phyloP scores from a whole-genome alignment of 2,888 invertebrate species.

The Torymus aiolomorphi region DNA sequence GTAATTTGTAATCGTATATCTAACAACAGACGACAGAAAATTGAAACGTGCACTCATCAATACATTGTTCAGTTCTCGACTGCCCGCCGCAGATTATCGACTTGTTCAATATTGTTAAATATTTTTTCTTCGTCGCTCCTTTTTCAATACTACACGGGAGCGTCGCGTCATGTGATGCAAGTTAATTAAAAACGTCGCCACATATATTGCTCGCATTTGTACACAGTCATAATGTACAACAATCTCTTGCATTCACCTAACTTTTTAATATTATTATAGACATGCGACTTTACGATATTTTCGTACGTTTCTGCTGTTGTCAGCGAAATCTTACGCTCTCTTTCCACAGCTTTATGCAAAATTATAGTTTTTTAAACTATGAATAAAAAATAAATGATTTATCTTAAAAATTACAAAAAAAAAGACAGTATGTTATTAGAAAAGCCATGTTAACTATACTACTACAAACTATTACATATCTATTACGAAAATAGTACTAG shows the following conservation, averaged over 20 bases:
- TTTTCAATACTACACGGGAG: not conserved
- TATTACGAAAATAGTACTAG: no score
- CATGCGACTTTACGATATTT: no score
- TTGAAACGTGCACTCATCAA: not conserved
- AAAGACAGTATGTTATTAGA: no score
- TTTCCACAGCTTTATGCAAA: no score
- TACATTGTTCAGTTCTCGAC: constrained; percentile 10
- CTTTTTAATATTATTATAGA: not conserved
- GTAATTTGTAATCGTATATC: constrained; percentile 53
- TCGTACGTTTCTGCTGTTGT: no score
- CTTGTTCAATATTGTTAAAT: not conserved
- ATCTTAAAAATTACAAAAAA: no score
- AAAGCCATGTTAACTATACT: no score
- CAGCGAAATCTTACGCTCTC: no score
- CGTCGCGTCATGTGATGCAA: constrained; percentile 13
- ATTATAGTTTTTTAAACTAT: no score
- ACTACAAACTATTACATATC: no score
- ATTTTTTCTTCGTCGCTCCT: constrained; percentile 3
- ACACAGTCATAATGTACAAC: constrained; percentile 14
- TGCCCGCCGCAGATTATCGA: not conserved
- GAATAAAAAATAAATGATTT: no score
- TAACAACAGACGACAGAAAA: constrained; percentile 32
- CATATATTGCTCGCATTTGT: constrained; percentile 42
- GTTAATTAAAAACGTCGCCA: constrained; percentile 37
- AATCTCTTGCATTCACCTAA: not conserved